Evolutionary conservation across 1,140 invertebrate species (phyloP).

Genomic region (Calycopis cecrops): DNA sequence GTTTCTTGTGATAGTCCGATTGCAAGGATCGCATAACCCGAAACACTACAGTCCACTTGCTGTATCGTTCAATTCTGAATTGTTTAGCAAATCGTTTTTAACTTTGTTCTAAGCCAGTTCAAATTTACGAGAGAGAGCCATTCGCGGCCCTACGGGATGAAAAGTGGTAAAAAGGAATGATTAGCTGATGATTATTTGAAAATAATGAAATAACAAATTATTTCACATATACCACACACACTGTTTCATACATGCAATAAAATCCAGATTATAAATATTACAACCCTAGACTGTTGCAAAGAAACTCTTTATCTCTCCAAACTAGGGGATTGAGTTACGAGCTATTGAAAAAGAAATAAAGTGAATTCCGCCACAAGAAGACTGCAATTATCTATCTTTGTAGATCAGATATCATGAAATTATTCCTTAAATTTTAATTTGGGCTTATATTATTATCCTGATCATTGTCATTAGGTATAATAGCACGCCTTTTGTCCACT

Average conservation of each 20-base stretch:
- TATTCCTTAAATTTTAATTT: too few species aligned
- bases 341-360: constrained; percentile 10
- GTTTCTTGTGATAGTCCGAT: background rate
- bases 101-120: background rate
- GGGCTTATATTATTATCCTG: too few species aligned
- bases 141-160: too few species aligned
- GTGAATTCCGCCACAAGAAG: constrained; percentile 4
- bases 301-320: constrained; percentile 6
- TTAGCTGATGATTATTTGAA: too few species aligned
- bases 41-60: background rate
- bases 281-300: background rate
- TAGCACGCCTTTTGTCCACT: too few species aligned
- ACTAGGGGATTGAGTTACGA: constrained; percentile 8
- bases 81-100: background rate
- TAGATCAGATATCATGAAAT: too few species aligned
- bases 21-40: background rate
- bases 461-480: too few species aligned
- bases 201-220: too few species aligned
- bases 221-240: too few species aligned
- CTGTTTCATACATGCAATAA: too few species aligned
- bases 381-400: background rate
- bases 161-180: too few species aligned
- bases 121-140: background rate
- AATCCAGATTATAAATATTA: too few species aligned
- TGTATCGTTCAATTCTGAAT: background rate